These are phyloP conservation scores for Lineus longissimus DNA, from an alignment of 1,140 invertebrate species.

Conservation along the genomic window DNA sequence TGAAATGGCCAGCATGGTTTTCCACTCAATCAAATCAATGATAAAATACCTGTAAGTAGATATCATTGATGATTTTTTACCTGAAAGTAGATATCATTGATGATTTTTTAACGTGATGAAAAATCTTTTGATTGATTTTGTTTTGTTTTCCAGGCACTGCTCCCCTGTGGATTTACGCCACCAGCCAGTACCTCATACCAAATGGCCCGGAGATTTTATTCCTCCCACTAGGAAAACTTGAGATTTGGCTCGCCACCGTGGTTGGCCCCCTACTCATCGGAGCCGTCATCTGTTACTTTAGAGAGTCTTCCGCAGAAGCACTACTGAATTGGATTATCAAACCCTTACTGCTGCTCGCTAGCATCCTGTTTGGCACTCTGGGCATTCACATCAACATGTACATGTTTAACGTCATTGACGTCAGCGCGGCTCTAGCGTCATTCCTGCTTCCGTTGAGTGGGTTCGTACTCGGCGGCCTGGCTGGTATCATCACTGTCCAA, in stretches of 20 bases:
- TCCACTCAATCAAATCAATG: no score
- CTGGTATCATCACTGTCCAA: slow-evolving; percentile 30
- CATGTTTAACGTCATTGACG: slow-evolving; percentile 40
- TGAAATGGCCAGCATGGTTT: no score
- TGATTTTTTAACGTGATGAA: no score
- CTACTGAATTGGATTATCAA: slow-evolving; percentile 47
- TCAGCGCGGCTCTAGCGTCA: slow-evolving; percentile 32
- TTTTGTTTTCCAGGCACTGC: slow-evolving; percentile 38
- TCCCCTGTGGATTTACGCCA: slow-evolving; percentile 45
- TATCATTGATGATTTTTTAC: no score
- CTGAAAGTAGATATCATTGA: no score
- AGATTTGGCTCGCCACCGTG: slow-evolving; percentile 43
- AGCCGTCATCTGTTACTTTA: slow-evolving; percentile 36
- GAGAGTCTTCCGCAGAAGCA: slow-evolving; percentile 37
- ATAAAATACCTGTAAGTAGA: no score
- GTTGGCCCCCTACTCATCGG: slow-evolving; percentile 43
- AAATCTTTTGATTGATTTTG: not conserved
- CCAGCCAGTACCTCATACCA: slow-evolving; percentile 43
- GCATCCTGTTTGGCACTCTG: slow-evolving; percentile 48
- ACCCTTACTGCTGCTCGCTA: slow-evolving; percentile 43
- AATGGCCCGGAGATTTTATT: not conserved
- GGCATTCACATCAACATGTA: slow-evolving; percentile 53
- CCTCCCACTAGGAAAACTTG: slow-evolving; percentile 39
- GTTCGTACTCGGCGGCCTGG: slow-evolving; percentile 29
- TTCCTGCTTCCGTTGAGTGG: slow-evolving; percentile 40